Evolutionary conservation across 1,140 invertebrate species (phyloP).

Genomic region (Eufriesea mexicana): DNA sequence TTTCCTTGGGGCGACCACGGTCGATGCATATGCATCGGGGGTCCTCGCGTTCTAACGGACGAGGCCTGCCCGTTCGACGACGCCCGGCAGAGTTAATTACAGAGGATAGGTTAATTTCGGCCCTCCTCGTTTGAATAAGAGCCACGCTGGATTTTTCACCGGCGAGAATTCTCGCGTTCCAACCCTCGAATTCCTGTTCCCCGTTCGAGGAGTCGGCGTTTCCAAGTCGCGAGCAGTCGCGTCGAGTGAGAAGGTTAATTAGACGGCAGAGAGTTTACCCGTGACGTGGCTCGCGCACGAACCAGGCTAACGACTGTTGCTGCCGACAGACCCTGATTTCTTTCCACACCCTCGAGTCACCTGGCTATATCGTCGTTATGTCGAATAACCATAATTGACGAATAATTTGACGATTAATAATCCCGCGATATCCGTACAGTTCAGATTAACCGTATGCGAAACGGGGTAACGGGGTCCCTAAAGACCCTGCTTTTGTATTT

Average conservation of each 20-base stretch:
- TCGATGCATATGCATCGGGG: conserved; percentile 1
- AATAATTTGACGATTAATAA: no score
- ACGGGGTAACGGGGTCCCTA: no score
- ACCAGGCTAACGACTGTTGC: conserved; percentile 11
- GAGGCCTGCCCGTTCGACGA: background rate
- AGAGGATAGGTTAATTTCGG: conserved; percentile 11
- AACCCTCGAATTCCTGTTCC: background rate
- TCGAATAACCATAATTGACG: no score
- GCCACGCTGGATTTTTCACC: conserved; percentile 1
- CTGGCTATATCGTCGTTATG: no score
- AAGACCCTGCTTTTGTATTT: no score
- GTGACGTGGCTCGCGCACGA: background rate
- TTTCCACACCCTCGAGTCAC: no score
- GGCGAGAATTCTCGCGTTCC: background rate
- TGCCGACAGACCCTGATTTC: no score
- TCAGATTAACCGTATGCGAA: no score
- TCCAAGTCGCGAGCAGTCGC: background rate
- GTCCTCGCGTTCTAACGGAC: background rate
- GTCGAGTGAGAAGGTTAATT: conserved; percentile 28
- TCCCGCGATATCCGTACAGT: no score
- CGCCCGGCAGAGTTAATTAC: conserved; percentile 46
- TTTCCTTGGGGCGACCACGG: background rate
- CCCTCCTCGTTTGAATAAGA: conserved; percentile 19
- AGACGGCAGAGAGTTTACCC: background rate
- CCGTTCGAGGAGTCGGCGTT: background rate